A percentile compares a stretch with the other conserved stretches of the same genome.
phyloP scores from a whole-genome alignment of 1,140 invertebrate species.

The Drosophila saltans region DNA sequence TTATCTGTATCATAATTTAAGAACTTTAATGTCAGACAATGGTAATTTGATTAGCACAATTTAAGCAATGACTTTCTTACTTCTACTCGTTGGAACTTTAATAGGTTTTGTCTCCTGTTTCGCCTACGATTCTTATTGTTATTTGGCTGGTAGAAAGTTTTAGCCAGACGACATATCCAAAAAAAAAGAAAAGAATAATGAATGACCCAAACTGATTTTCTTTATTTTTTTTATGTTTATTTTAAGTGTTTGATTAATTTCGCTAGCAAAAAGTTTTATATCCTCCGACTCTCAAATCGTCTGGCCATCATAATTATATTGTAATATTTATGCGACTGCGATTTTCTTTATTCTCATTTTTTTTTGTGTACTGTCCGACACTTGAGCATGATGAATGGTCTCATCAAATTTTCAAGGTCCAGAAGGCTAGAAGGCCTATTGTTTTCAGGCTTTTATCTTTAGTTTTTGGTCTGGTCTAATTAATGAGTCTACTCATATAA shows the following conservation, averaged over 20 bases:
- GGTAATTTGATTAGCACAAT: constrained; percentile 52
- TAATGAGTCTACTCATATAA: constrained; percentile 51
- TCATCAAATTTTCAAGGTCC: constrained; percentile 55
- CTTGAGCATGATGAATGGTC: constrained; percentile 66
- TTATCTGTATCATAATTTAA: neutral
- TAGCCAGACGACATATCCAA: constrained; percentile 28
- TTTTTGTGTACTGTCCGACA: constrained; percentile 26
- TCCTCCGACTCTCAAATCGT: constrained; percentile 27
- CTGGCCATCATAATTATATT: constrained; percentile 68
- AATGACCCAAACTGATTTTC: constrained; percentile 52
- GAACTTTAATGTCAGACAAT: constrained; percentile 27
- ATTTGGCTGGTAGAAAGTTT: constrained; percentile 30
- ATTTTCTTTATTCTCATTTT: neutral
- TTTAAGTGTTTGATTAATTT: constrained; percentile 66
- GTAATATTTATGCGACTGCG: constrained; percentile 56
- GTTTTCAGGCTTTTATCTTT: constrained; percentile 48
- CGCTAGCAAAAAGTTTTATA: constrained; percentile 49
- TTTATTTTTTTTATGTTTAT: constrained; percentile 13
- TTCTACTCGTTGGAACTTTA: constrained; percentile 10
- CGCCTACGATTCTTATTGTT: constrained; percentile 27
- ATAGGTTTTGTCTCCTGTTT: constrained; percentile 23
- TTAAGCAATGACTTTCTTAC: constrained; percentile 25
- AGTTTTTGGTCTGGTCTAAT: constrained; percentile 56
- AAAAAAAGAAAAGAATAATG: constrained; percentile 40
- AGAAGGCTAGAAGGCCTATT: constrained; percentile 21